Evolutionary conservation across 2,888 invertebrate species (phyloP).

Genomic region (Molanna angustata): DNA sequence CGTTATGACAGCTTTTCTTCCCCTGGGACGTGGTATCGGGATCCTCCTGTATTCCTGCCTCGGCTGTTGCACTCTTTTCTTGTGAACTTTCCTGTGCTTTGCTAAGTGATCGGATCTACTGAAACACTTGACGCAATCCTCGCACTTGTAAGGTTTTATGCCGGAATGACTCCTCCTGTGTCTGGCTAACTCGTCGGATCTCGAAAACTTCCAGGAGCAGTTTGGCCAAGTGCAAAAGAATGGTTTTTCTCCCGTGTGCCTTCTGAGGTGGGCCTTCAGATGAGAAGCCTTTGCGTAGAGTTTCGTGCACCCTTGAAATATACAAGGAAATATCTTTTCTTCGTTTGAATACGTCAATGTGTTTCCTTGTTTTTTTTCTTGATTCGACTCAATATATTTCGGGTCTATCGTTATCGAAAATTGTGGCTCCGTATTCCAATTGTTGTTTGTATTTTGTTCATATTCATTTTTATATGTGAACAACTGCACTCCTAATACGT

Average conservation of each 20-base stretch:
- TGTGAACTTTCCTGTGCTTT: slow-evolving; percentile 86
- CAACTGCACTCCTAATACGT: slow-evolving; percentile 30
- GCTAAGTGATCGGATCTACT: slow-evolving; percentile 91
- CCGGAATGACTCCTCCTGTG: slow-evolving; percentile 95
- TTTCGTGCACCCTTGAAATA: slow-evolving; percentile 70
- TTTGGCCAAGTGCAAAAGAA: slow-evolving; percentile 73
- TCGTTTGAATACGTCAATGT: slow-evolving; percentile 39
- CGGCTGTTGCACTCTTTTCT: slow-evolving; percentile 45
- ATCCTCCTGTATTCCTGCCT: slow-evolving; percentile 16
- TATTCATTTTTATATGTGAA: slow-evolving; percentile 18
- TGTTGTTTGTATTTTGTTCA: background rate
- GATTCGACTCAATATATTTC: too few relatives aligned
- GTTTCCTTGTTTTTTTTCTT: too few relatives aligned
- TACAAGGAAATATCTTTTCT: slow-evolving; percentile 64
- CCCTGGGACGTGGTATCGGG: slow-evolving; percentile 21
- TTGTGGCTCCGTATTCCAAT: slow-evolving; percentile 1
- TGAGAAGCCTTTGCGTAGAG: slow-evolving; percentile 89
- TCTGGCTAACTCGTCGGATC: slow-evolving; percentile 90
- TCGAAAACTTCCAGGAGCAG: slow-evolving; percentile 90
- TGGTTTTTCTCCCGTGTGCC: slow-evolving; percentile 81
- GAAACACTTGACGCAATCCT: slow-evolving; percentile 84
- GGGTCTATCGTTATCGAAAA: slow-evolving; percentile 25
- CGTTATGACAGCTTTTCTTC: slow-evolving; percentile 18
- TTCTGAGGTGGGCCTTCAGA: slow-evolving; percentile 80
- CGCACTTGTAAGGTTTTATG: slow-evolving; percentile 89